phyloP scores from a whole-genome alignment of 2,797 vertebrate species.

The Capromys pilorides region DNA sequence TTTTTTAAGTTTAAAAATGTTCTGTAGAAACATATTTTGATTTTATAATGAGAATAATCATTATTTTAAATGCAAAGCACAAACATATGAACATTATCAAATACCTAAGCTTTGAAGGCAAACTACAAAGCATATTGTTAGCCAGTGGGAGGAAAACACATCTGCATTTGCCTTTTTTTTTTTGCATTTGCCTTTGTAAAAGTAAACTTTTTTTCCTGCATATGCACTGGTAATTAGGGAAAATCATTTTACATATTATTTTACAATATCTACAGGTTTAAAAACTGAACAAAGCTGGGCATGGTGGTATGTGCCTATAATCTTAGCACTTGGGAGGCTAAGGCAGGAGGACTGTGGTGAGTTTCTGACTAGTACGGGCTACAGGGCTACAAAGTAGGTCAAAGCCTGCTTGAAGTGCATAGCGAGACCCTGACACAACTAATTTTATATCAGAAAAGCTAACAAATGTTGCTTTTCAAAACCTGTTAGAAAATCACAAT shows the following conservation, averaged over 20 bases:
- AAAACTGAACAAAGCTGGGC: neutral
- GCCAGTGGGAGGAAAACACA: neutral
- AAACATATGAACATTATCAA: neutral
- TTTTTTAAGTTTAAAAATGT: conserved; percentile 38
- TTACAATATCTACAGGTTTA: conserved; percentile 12
- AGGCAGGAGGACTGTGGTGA: too few relatives aligned
- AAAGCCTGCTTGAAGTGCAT: too few relatives aligned
- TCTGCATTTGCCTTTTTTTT: neutral
- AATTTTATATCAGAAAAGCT: conserved; percentile 47
- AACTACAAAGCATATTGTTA: conserved; percentile 1
- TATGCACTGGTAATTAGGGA: conserved; percentile 20
- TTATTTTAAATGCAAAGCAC: neutral
- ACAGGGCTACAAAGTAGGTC: too few relatives aligned
- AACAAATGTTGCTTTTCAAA: conserved; percentile 25
- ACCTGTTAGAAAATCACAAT: conserved; percentile 17
- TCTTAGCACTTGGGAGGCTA: too few relatives aligned
- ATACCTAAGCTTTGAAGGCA: neutral
- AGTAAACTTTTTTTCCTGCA: conserved; percentile 31
- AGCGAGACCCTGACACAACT: neutral
- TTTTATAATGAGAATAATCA: conserved; percentile 8
- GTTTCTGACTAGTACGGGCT: too few relatives aligned
- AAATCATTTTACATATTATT: neutral
- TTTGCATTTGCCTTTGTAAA: conserved; percentile 9
- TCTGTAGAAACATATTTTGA: neutral
- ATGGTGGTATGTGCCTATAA: too few relatives aligned